A percentile compares a stretch with the other conserved stretches of the same genome.
Evolutionary conservation across 1,140 invertebrate species (phyloP).

Genomic region (Camponotus pennsylvanicus): DNA sequence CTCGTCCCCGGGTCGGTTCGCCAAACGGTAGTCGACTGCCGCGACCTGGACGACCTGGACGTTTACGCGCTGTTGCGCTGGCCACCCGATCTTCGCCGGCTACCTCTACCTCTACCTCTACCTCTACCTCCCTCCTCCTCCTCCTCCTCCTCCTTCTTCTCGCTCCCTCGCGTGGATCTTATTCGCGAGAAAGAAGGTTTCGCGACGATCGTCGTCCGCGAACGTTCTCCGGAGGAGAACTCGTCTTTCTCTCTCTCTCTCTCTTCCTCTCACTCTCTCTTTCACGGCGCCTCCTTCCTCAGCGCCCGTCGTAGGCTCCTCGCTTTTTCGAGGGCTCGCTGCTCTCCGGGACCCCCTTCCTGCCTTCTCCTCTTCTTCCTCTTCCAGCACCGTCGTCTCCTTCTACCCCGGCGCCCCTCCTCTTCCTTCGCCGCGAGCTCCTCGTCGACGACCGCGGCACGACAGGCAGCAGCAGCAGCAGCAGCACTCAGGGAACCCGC

Average conservation of each 20-base stretch:
- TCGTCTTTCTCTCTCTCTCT: background rate
- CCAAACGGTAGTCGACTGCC: conserved; percentile 26
- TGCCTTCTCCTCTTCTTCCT: background rate
- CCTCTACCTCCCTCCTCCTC: background rate
- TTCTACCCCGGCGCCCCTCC: conserved; percentile 10
- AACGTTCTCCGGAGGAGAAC: background rate
- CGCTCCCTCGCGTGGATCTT: background rate
- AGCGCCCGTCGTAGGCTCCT: conserved; percentile 11
- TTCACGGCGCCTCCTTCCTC: conserved; percentile 30
- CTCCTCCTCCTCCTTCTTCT: conserved; percentile 2
- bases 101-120: conserved; percentile 16
- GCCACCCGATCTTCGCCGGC: background rate
- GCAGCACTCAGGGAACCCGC: conserved; percentile 61
- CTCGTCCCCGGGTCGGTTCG: background rate
- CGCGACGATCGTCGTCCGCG: background rate
- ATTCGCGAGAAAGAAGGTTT: background rate
- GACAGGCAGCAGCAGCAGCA: conserved; percentile 11
- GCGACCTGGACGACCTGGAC: background rate
- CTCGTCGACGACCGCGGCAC: conserved; percentile 61
- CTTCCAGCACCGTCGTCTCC: background rate
- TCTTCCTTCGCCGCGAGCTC: conserved; percentile 11
- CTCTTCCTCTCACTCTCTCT: too few species aligned
- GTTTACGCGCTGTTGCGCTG: too few species aligned
- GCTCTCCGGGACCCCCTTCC: conserved; percentile 12
- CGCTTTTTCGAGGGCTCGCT: conserved; percentile 55